Evolutionary conservation across 2,113 vertebrate genomes (phyloP).

Genomic region (Arvicanthis niloticus): DNA sequence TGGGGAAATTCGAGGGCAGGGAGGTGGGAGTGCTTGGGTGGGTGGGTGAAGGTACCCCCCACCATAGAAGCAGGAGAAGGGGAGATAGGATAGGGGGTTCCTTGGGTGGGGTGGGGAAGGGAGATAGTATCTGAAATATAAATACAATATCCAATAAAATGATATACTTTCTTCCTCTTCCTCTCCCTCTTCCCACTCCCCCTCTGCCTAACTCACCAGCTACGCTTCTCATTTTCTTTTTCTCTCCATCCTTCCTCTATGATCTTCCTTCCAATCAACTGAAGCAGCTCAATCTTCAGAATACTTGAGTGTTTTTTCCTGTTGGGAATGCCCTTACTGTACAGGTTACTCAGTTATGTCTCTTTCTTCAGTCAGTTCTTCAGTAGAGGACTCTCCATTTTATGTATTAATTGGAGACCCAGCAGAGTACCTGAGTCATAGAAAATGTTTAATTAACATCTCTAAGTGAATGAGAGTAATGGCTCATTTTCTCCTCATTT

Average conservation of each 20-base stretch:
- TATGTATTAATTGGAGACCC: neutral
- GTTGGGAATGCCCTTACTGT: neutral
- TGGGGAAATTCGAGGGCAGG: no score
- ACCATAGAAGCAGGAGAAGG: no score
- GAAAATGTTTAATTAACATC: neutral
- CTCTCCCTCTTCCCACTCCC: no score
- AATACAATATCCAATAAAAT: neutral
- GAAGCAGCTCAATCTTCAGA: neutral
- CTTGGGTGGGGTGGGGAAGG: no score
- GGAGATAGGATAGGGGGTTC: no score
- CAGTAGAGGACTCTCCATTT: fast-evolving
- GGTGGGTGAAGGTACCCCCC: no score
- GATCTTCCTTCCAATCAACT: neutral
- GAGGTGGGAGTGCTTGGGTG: no score
- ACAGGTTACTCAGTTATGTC: no score
- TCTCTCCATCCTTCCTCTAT: neutral
- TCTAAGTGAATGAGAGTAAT: conserved; percentile 24
- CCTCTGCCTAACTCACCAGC: no score
- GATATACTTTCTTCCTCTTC: neutral
- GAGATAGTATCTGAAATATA: no score
- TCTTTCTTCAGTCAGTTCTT: neutral
- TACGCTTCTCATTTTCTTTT: no score
- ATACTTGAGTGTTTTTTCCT: neutral
- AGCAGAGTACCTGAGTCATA: neutral
- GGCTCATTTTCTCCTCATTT: neutral